Percentiles rank a stretch among this genome's conserved stretches.
Evolutionary conservation across 2,888 invertebrate species (phyloP).

Genomic region (Dendrolimus houi): DNA sequence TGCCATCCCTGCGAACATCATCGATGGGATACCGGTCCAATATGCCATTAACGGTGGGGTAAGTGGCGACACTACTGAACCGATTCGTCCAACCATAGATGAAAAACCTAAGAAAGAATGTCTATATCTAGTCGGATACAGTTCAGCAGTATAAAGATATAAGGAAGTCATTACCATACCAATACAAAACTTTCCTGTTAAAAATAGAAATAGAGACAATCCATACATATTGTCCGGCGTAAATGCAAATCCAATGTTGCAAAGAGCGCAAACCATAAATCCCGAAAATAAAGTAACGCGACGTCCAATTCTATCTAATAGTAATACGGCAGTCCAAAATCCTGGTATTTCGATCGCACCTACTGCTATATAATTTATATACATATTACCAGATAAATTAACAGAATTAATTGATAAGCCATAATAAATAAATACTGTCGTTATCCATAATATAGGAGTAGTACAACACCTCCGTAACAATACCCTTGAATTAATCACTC

Average conservation of each 20-base stretch:
- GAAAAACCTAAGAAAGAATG: slow-evolving; percentile 82
- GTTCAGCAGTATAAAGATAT: slow-evolving; percentile 82
- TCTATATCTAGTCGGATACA: slow-evolving; percentile 82
- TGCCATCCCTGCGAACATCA: slow-evolving; percentile 55
- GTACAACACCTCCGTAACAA: slow-evolving; percentile 78
- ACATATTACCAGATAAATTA: slow-evolving; percentile 83
- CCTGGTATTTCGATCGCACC: slow-evolving; percentile 83
- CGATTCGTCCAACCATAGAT: slow-evolving; percentile 83
- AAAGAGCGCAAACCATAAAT: slow-evolving; percentile 60
- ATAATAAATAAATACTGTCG: slow-evolving; percentile 87
- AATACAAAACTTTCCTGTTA: slow-evolving; percentile 80
- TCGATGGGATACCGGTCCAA: slow-evolving; percentile 58
- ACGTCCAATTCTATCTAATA: slow-evolving; percentile 79
- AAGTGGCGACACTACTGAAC: slow-evolving; percentile 82
- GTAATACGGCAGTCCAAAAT: slow-evolving; percentile 77
- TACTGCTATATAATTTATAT: slow-evolving; percentile 83
- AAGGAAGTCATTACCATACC: slow-evolving; percentile 80
- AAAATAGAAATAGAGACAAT: slow-evolving; percentile 58
- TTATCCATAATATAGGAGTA: slow-evolving; percentile 87
- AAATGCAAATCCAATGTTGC: slow-evolving; percentile 72
- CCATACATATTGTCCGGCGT: slow-evolving; percentile 45
- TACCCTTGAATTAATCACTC: slow-evolving; percentile 70
- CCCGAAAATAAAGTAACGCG: slow-evolving; percentile 47
- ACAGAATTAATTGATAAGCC: slow-evolving; percentile 87
- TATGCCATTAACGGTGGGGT: slow-evolving; percentile 78